Conservation (phyloP, 2,888 invertebrate genomes). For the Dinocampus coccinellae region DNA sequence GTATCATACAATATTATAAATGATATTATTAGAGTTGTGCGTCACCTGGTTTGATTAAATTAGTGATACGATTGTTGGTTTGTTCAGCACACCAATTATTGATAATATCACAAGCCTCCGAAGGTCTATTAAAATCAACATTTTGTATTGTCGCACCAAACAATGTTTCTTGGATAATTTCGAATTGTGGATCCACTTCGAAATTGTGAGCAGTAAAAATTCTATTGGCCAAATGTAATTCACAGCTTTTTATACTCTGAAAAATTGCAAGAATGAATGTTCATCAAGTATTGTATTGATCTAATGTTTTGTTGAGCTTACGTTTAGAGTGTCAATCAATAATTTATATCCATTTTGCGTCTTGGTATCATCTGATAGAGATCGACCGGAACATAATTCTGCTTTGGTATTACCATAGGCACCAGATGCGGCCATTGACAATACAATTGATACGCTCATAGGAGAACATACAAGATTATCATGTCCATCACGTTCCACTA, state of each 20-base stretch:
- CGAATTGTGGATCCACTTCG: slow-evolving; percentile 71
- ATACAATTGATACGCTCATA: slow-evolving; percentile 60
- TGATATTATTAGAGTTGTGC: not conserved
- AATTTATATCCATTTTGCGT: slow-evolving; percentile 47
- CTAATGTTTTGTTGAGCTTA: slow-evolving; percentile 39
- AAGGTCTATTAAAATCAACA: slow-evolving; percentile 72
- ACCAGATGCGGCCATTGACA: slow-evolving; percentile 60
- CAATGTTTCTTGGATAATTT: slow-evolving; percentile 67
- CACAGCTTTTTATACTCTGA: slow-evolving; percentile 8
- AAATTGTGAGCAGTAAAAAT: slow-evolving; percentile 74
- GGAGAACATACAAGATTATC: slow-evolving; percentile 63
- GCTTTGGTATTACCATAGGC: slow-evolving; percentile 54
- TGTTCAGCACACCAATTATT: slow-evolving; percentile 83
- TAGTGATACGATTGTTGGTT: slow-evolving; percentile 84
- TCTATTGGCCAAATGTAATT: slow-evolving; percentile 75
- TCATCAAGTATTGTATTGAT: not conserved
- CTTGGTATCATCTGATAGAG: slow-evolving; percentile 47
- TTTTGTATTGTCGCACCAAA: slow-evolving; percentile 74
- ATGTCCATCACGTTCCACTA: slow-evolving; percentile 32
- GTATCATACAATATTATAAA: not conserved
- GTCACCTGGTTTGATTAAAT: slow-evolving; percentile 75
- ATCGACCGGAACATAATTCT: slow-evolving; percentile 52
- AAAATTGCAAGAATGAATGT: not conserved
- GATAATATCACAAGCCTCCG: slow-evolving; percentile 72
- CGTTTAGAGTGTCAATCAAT: slow-evolving; percentile 54